Evolutionary conservation across 2,888 invertebrate genomes (phyloP).

Genomic region (Oxystoma pomonae): DNA sequence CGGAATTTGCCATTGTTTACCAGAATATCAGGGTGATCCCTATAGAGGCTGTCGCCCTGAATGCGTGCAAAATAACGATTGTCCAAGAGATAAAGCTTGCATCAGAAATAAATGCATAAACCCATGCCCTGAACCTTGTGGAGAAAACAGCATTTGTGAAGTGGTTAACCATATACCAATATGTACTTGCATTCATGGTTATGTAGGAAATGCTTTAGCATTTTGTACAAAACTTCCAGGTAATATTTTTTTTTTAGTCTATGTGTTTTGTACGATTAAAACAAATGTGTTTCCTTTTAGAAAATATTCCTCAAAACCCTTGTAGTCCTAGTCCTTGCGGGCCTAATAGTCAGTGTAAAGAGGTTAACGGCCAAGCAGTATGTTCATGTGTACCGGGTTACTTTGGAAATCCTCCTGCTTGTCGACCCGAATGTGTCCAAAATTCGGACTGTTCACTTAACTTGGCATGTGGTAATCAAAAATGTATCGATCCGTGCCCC

Average conservation of each 20-base stretch:
- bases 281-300: slow-evolving; percentile 8
- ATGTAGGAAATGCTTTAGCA: slow-evolving; percentile 68
- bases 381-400: slow-evolving; percentile 56
- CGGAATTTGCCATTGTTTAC: slow-evolving; percentile 63
- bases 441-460: slow-evolving; percentile 54
- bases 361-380: slow-evolving; percentile 52
- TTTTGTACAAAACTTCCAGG: slow-evolving; percentile 55
- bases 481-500: slow-evolving; percentile 59
- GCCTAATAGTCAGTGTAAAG: slow-evolving; percentile 54
- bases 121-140: slow-evolving; percentile 72
- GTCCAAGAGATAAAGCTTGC: slow-evolving; percentile 63
- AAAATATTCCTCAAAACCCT: slow-evolving; percentile 42
- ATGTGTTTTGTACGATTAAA: no score
- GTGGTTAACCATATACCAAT: slow-evolving; percentile 73
- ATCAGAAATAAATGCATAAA: slow-evolving; percentile 66
- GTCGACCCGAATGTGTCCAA: slow-evolving; percentile 57
- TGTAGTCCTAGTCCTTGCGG: slow-evolving; percentile 56
- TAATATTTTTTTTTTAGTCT: slow-evolving; percentile 21
- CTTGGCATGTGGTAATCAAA: slow-evolving; percentile 56
- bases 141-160: slow-evolving; percentile 63
- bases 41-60: slow-evolving; percentile 66
- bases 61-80: slow-evolving; percentile 66
- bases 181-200: slow-evolving; percentile 54
- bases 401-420: slow-evolving; percentile 55
- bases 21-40: slow-evolving; percentile 66